These are phyloP conservation scores for Eonycteris spelaea DNA, from an alignment of 2,113 vertebrate species.

Conservation along the genomic window DNA sequence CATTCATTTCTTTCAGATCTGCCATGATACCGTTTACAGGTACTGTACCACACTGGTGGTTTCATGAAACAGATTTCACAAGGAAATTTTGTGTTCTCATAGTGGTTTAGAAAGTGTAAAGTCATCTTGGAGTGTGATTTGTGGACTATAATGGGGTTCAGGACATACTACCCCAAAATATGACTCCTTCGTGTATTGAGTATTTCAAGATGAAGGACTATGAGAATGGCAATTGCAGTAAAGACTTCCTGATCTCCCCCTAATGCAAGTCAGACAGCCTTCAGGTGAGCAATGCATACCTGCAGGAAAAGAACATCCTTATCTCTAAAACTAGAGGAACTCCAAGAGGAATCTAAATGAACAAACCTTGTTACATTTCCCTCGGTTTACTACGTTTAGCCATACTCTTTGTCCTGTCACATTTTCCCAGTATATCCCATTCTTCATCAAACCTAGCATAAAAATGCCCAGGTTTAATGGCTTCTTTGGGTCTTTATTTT, in stretches of 20 bases:
- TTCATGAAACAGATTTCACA: conserved; percentile 9
- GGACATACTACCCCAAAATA: neutral
- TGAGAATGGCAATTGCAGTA: neutral
- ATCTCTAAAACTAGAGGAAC: neutral
- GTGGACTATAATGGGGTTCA: neutral
- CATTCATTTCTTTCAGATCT: neutral
- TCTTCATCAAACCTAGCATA: neutral
- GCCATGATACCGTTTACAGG: neutral
- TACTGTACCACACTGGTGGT: neutral
- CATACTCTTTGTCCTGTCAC: neutral
- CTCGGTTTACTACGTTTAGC: neutral
- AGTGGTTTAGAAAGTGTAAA: neutral
- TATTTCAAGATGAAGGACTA: neutral
- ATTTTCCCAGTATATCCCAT: neutral
- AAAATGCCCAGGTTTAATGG: neutral
- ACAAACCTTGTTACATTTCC: neutral
- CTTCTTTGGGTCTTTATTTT: neutral
- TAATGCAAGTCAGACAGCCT: neutral
- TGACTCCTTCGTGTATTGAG: neutral
- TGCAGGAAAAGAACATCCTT: neutral
- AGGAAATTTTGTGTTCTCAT: neutral
- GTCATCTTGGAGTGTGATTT: neutral
- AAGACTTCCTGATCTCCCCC: neutral
- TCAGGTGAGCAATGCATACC: neutral
- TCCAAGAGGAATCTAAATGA: neutral